Evolutionary conservation across 2,797 vertebrate genomes (phyloP), one percentile per base, ranked within the genome.

Genomic region (Rallus crepitans): DNA sequence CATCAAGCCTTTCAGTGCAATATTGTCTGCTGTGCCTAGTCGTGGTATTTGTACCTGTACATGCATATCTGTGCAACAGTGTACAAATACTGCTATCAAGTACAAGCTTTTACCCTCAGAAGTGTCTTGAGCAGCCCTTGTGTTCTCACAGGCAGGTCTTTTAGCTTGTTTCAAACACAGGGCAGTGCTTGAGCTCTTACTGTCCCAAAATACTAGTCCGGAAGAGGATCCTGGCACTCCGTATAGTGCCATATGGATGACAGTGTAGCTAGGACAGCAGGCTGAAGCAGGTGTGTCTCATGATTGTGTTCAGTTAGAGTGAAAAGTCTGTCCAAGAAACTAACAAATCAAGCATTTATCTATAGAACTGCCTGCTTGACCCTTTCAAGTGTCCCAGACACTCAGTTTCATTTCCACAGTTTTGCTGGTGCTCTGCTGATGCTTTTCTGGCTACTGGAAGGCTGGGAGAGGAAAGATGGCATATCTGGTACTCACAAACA

Each of bases 201-300:
- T 80, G 13, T 93, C 42, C 52, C 40, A 87, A 92, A 92, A 64
- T 93, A 82, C n/a, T 89, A 4, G 35, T 73, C 59, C 7, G 56
- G 68, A 84, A 47, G 66, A 50, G n/a, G 65, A 47, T 94, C 37
- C 89, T 95, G 91, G 91, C 91, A 89, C 45, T 92, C 24, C 1
- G 0, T 56, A 6, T 37, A 33, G 42, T 85, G 64, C 75, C 93
- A 85, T 93, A 92, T 97, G 96, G 93, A 33, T 52, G 64, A 79
- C 89, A 69, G 42, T 0, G 2, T 63, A 89, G 71, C 68, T 73
- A 82, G 77, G 68, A 70, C 31, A 73, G 60, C 64, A 82, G 56
- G 47, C 81, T 82, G 70, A 90, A 75, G 50, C 53, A 90, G 27
- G 37, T 81, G 21, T 79, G 65, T 89, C 89, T 93, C 14, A 2